Conservation (phyloP, 1,140 invertebrate genomes). For the Schlechtendalia chinensis region DNA sequence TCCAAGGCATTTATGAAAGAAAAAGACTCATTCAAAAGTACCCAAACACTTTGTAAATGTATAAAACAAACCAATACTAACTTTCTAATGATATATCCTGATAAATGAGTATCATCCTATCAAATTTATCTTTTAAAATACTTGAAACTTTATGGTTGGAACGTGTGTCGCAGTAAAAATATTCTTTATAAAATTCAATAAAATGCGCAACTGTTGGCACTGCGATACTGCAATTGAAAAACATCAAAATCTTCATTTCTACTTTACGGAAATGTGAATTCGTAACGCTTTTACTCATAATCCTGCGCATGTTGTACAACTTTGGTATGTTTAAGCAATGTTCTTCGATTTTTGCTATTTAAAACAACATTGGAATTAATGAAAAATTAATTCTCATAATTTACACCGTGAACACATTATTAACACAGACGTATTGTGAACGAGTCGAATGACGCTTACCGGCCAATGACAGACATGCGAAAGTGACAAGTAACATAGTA, state of each 20-base stretch:
- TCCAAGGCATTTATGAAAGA: too few relatives aligned
- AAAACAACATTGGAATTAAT: not conserved
- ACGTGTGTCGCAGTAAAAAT: constrained; percentile 27
- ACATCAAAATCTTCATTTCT: constrained; percentile 45
- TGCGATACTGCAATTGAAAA: constrained; percentile 14
- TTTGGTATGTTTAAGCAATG: constrained; percentile 38
- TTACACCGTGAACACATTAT: too few relatives aligned
- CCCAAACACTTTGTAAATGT: not conserved
- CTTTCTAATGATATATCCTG: constrained; percentile 36
- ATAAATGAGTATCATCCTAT: constrained; percentile 10
- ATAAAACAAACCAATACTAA: constrained; percentile 29
- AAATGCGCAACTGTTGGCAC: constrained; percentile 42
- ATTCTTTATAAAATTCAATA: constrained; percentile 41
- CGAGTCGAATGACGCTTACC: not conserved
- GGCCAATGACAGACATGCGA: constrained; percentile 33
- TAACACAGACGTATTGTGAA: too few relatives aligned
- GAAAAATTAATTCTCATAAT: not conserved
- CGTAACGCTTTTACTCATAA: constrained; percentile 30
- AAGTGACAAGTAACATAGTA: constrained; percentile 12
- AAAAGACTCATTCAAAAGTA: too few relatives aligned
- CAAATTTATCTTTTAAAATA: constrained; percentile 43
- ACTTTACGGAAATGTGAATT: constrained; percentile 38
- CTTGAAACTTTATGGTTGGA: not conserved
- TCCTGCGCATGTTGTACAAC: constrained; percentile 1
- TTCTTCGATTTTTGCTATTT: constrained; percentile 37